Base-by-base conservation (phyloP, 2,888 invertebrate species). In the Lepidocyrtinus sp. region DNA sequence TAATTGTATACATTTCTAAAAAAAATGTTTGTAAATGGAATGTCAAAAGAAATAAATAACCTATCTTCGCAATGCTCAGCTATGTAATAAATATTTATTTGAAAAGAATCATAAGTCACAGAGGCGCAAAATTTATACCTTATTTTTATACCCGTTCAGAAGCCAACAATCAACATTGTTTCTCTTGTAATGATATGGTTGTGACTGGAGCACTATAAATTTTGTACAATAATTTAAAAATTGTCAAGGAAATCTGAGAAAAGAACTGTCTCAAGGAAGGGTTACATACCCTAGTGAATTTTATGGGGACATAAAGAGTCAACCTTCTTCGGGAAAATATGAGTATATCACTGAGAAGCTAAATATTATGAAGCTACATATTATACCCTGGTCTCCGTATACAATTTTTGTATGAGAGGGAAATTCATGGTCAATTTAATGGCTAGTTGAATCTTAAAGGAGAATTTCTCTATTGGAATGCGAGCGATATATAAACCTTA, bases 261-360 rank as follows among this genome's bases (percentile, higher is more conserved):
- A 12, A 36, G 7, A 59, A 59, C 59, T 59, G 59, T 21, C 59
- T 59, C 61, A 45, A 55, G 27, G 26, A 61, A 70, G 59, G 70
- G 70, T 9, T 3, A 65, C n/a, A n/a, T n/a, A n/a, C 17, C 19
- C 36, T 9, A 70, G 59, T 70, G 70, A 70, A 61, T 70, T 70
- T 70, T 70, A 70, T 70, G 70, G 24, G 61, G 21, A 12, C 61
- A 70, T 70, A 70, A 70, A 61, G 7, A 59, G 26, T 24, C n/a
- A 70, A 59, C 59, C 59, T 26, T 55, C n/a, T 12, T 7, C 19
- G 19, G 45, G n/a, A 26, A 26, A 9, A 63, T 9, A 15, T 26
- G 25, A 22, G 21, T 2, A 1, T 59, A 21, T 2, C 19, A 9
- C 21, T 59, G 2, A 2, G 50, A 50, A 50, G 12, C 36, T 36